Percentiles rank a stretch among this genome's conserved stretches.
Evolutionary conservation across 2,113 vertebrate species (phyloP).

Genomic region (Rostratula benghalensis): DNA sequence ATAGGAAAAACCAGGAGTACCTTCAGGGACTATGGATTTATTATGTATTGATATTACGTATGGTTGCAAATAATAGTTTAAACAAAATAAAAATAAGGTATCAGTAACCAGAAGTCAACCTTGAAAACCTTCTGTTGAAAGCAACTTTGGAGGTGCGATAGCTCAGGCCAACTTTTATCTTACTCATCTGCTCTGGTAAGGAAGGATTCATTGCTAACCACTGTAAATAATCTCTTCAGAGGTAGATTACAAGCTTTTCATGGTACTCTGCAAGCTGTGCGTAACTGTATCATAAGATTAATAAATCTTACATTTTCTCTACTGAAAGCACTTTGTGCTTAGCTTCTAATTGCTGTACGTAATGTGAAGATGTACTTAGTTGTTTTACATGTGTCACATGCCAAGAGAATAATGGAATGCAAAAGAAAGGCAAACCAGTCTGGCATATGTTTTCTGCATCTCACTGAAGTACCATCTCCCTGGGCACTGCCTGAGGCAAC

Average conservation of each 20-base stretch:
- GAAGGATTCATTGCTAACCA: neutral
- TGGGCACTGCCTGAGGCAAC: neutral
- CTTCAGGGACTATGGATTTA: neutral
- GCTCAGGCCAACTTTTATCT: neutral
- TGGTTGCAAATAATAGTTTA: neutral
- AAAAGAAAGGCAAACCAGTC: neutral
- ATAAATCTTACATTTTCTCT: neutral
- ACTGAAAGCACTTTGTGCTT: neutral
- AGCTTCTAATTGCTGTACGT: neutral
- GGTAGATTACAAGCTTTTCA: neutral
- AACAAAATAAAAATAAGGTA: neutral
- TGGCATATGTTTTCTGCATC: neutral
- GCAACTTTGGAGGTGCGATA: neutral
- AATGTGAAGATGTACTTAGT: neutral
- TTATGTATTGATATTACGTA: accelerated
- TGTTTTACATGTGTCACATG: neutral
- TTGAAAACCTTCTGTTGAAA: neutral
- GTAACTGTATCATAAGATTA: neutral
- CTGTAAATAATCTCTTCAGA: neutral
- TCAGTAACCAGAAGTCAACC: neutral
- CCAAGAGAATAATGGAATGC: neutral
- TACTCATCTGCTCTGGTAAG: neutral
- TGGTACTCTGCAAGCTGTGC: neutral
- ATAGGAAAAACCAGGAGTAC: neutral
- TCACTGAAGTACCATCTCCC: neutral